These are phyloP conservation scores for Stegostoma tigrinum DNA, from an alignment of 2,113 vertebrate species.

Conservation along the genomic window DNA sequence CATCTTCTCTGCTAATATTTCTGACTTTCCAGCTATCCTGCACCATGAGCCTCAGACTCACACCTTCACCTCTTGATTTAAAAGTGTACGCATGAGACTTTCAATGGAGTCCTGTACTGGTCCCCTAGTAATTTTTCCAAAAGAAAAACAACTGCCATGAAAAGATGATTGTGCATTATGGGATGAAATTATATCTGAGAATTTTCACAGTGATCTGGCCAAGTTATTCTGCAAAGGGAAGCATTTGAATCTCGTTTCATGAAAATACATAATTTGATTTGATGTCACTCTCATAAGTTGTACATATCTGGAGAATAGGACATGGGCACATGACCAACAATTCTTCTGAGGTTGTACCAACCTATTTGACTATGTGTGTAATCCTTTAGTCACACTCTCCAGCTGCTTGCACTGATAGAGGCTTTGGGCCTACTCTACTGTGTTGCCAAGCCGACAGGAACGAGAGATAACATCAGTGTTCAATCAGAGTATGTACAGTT, in stretches of 20 bases:
- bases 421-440: slow-evolving; percentile 21
- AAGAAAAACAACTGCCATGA: not conserved
- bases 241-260: not conserved
- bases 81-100: not conserved
- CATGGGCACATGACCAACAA: slow-evolving; percentile 55
- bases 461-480: slow-evolving; percentile 65
- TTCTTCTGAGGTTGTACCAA: slow-evolving; percentile 66
- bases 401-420: slow-evolving; percentile 90
- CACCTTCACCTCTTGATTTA: not conserved
- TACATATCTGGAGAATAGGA: slow-evolving; percentile 60
- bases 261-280: not conserved
- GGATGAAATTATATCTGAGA: not conserved
- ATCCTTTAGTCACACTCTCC: slow-evolving; percentile 85
- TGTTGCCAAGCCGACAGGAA: slow-evolving; percentile 41
- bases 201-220: not conserved
- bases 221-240: not conserved
- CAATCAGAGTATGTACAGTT: slow-evolving; percentile 6
- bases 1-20: not conserved
- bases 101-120: not conserved
- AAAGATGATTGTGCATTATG: not conserved
- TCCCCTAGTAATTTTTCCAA: not conserved
- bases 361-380: slow-evolving; percentile 76
- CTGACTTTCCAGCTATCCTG: not conserved
- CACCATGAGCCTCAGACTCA: not conserved
- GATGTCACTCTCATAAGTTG: slow-evolving; percentile 49